Evolutionary conservation across 2,888 invertebrate genomes (phyloP), one percentile per base, ranked within the genome.

Genomic region (Mesoligia furuncula): DNA sequence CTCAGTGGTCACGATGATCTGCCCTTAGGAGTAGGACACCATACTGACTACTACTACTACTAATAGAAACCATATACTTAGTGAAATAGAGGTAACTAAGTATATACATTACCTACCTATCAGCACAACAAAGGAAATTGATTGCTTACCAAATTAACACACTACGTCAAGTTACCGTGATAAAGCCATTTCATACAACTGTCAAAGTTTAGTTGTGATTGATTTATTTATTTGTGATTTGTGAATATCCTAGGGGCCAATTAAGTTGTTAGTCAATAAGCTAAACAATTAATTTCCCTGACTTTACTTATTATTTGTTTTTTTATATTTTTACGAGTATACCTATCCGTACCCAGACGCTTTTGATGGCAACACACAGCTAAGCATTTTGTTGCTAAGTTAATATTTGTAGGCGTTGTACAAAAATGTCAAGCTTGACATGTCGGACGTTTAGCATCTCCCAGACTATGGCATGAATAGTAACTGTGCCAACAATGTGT

Each of bases 361-460:
- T 68, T 67, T 31, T 15, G 15, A 24, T 9, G 11, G 51, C 54
- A 69, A 54, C 17, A 54, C 36, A 54, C 15, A 36, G 17, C 7
- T 11, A n/a, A n/a, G 17, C n/a, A 36, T n/a, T 1, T 54, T 36
- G n/a, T 54, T 54, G 36, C 69, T n/a, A 36, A 69, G 54, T 36
- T 54, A 36, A 54, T 69, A 36, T n/a, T 36, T 69, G 7, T 54
- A 69, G 69, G 69, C 36, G 54, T 64, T 64, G 15, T 17, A 17
- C 36, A 51, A 6, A 68, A 68, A 31, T 24, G 31, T 0, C 20
- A 48, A 51, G 9, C 15, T 31, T 15, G 13, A 48, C 2, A 7
- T 24, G 13, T 9, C 8, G 48, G 31, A 24, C 15, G 24, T 31
- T 5, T 5, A 24, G 15, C 15, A 31, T 67, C 24, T 13, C 48